Percentiles rank a stretch among this genome's conserved stretches.
Evolutionary conservation across 2,113 vertebrate species (phyloP).

Genomic region (Probosciger aterrimus): DNA sequence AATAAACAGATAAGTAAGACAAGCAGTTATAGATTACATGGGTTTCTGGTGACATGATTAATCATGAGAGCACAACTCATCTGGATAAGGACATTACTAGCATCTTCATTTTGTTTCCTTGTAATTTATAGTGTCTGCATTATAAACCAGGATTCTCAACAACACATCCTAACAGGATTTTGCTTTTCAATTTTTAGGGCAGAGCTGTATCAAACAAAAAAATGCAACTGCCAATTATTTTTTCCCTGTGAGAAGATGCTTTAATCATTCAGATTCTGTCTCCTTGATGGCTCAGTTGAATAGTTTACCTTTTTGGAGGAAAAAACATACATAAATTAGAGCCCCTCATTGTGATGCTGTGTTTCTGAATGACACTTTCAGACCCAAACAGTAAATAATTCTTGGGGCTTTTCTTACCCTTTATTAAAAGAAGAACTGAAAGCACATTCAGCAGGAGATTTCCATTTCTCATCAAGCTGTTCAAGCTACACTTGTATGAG

Average conservation of each 20-base stretch:
- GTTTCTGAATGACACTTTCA: neutral
- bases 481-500: neutral
- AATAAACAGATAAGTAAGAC: conserved; percentile 24
- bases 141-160: neutral
- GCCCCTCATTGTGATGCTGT: neutral
- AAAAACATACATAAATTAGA: neutral
- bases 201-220: neutral
- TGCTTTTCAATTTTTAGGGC: neutral
- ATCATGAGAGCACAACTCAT: neutral
- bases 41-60: neutral
- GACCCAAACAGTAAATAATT: neutral
- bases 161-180: neutral
- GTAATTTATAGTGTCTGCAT: neutral
- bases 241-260: neutral
- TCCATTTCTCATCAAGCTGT: neutral
- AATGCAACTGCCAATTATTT: neutral
- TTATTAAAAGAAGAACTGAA: neutral
- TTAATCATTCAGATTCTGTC: neutral
- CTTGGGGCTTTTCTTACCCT: neutral
- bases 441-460: neutral
- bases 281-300: neutral
- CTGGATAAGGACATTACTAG: neutral
- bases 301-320: neutral
- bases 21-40: neutral
- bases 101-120: neutral